These are phyloP conservation scores for Pedicia rivosa DNA, from an alignment of 2,888 invertebrate genomes.

Conservation along the genomic window DNA sequence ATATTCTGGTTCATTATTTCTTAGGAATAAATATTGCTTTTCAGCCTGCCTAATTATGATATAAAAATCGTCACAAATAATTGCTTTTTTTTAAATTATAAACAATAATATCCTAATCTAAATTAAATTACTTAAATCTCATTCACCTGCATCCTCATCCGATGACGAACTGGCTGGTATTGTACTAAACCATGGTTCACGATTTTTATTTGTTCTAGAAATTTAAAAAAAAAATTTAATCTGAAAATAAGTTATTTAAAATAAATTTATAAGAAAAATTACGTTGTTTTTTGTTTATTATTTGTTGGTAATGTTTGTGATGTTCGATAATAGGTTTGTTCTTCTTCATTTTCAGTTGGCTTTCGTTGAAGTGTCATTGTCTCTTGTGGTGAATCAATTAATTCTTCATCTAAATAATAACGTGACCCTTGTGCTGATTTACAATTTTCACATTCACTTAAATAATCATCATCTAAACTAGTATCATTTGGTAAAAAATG, in stretches of 20 bases:
- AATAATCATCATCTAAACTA: conserved; percentile 48
- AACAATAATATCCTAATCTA: no score
- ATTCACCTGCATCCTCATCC: conserved; percentile 31
- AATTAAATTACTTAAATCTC: conserved; percentile 32
- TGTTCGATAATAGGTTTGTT: conserved; percentile 40
- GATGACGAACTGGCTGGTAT: conserved; percentile 41
- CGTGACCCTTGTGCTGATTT: conserved; percentile 58
- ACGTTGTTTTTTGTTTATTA: conserved; percentile 32
- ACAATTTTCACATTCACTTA: conserved; percentile 75
- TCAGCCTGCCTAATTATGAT: no score
- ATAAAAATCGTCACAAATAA: no score
- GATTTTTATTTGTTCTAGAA: conserved; percentile 33
- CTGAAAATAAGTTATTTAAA: background rate
- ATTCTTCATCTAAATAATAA: conserved; percentile 42
- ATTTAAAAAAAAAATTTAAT: conserved; percentile 8
- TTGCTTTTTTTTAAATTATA: no score
- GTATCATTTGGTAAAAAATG: conserved; percentile 32
- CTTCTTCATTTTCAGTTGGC: conserved; percentile 27
- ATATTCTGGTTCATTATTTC: no score
- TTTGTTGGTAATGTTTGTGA: conserved; percentile 48
- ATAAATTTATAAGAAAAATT: conserved; percentile 13
- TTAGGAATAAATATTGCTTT: no score
- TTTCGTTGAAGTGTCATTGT: conserved; percentile 51
- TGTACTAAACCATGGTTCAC: conserved; percentile 43
- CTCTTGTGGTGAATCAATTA: conserved; percentile 37